Conservation (phyloP, 2,888 invertebrate species). For the Pterostichus madidus region DNA sequence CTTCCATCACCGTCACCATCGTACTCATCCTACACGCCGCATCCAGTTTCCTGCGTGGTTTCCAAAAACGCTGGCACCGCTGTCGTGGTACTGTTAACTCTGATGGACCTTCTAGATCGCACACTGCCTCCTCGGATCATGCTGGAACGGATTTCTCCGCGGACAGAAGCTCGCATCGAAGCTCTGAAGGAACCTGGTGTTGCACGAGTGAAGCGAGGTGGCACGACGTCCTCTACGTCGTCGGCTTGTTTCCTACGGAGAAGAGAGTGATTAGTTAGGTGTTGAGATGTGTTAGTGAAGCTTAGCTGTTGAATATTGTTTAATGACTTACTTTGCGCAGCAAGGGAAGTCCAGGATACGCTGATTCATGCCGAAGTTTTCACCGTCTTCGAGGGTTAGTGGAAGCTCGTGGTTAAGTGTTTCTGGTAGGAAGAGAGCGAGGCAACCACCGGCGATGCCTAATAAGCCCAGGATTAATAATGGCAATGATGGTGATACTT, state of each 20-base stretch:
- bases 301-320: not conserved
- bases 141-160: conserved; percentile 83
- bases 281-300: not conserved
- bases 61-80: not conserved
- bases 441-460: conserved; percentile 86
- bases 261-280: not conserved
- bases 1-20: not conserved
- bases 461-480: conserved; percentile 88
- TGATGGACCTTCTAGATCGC: conserved; percentile 76
- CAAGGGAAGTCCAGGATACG: conserved; percentile 91
- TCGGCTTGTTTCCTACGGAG: conserved; percentile 73
- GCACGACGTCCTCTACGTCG: conserved; percentile 71
- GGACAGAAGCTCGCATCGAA: conserved; percentile 81
- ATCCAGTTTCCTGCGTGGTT: not conserved
- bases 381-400: conserved; percentile 91
- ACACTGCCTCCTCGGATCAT: conserved; percentile 79
- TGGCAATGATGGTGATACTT: conserved; percentile 85
- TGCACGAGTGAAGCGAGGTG: conserved; percentile 72
- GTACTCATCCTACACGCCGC: not conserved
- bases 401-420: conserved; percentile 92
- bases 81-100: not conserved
- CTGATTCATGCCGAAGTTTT: conserved; percentile 90
- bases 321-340: conserved; percentile 80
- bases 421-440: conserved; percentile 91
- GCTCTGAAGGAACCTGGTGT: conserved; percentile 74